These are phyloP conservation scores for Folsomia candida DNA, from an alignment of 2,888 invertebrate species.

Conservation along the genomic window DNA sequence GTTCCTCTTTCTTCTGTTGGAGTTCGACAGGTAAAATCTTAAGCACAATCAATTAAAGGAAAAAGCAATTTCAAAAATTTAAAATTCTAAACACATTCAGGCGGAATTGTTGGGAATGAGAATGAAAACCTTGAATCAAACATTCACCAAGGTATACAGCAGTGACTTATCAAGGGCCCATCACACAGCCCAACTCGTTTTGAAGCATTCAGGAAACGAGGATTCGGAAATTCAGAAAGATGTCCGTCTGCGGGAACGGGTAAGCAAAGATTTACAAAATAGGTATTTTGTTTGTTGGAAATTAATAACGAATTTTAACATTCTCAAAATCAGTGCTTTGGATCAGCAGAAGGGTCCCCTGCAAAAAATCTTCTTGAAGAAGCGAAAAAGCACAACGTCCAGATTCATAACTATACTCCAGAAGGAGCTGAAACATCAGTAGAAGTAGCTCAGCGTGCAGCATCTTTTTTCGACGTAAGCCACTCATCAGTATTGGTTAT, in stretches of 20 bases:
- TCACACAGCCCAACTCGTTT: slow-evolving; percentile 38
- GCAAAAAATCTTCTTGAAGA: slow-evolving; percentile 30
- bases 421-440: slow-evolving; percentile 34
- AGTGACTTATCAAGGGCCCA: slow-evolving; percentile 41
- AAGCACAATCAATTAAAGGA: background rate
- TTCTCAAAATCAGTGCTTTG: slow-evolving; percentile 31
- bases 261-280: no score
- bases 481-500: background rate
- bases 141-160: slow-evolving; percentile 32
- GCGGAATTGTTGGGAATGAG: slow-evolving; percentile 36
- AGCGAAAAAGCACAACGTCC: slow-evolving; percentile 32
- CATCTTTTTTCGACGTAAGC: slow-evolving; percentile 33
- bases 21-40: slow-evolving; percentile 33
- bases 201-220: slow-evolving; percentile 21
- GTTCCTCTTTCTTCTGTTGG: slow-evolving; percentile 37
- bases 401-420: slow-evolving; percentile 33
- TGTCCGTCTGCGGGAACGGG: slow-evolving; percentile 40
- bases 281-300: background rate
- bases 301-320: background rate
- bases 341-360: slow-evolving; percentile 42
- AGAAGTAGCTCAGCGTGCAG: slow-evolving; percentile 24
- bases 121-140: slow-evolving; percentile 16
- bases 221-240: slow-evolving; percentile 26
- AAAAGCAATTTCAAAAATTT: background rate
- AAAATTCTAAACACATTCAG: slow-evolving; percentile 13